Evolutionary conservation across 2,797 vertebrate species (phyloP).

Genomic region (Parambassis ranga): DNA sequence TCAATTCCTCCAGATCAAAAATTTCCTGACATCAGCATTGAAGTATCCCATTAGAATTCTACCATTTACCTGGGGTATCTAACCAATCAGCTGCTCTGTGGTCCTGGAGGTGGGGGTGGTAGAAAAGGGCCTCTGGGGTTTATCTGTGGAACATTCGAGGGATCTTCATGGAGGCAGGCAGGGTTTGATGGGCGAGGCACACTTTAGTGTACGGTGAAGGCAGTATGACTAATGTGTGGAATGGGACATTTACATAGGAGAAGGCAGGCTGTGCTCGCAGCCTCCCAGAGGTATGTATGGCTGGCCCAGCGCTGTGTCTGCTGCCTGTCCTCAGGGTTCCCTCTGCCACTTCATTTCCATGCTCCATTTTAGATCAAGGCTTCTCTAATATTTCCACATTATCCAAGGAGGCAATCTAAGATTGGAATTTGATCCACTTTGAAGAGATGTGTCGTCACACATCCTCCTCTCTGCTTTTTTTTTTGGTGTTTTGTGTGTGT

Average conservation of each 20-base stretch:
- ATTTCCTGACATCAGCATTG: conserved; percentile 67
- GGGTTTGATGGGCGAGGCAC: conserved; percentile 75
- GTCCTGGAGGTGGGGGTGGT: conserved; percentile 60
- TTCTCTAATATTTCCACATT: conserved; percentile 81
- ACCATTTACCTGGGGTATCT: conserved; percentile 70
- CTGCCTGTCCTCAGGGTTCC: conserved; percentile 78
- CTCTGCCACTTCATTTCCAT: conserved; percentile 83
- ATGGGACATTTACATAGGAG: conserved; percentile 81
- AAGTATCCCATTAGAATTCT: conserved; percentile 60
- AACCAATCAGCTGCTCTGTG: conserved; percentile 68
- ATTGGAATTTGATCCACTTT: conserved; percentile 83
- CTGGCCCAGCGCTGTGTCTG: conserved; percentile 70
- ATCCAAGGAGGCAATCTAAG: conserved; percentile 82
- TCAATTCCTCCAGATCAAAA: conserved; percentile 45
- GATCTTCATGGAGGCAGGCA: conserved; percentile 74
- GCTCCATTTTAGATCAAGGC: conserved; percentile 83
- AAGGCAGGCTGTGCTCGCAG: conserved; percentile 70
- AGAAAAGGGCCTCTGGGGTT: conserved; percentile 72
- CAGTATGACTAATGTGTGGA: conserved; percentile 81
- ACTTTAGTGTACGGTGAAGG: conserved; percentile 75
- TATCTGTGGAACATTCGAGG: conserved; percentile 75
- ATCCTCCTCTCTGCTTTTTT: conserved; percentile 29
- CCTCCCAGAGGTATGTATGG: conserved; percentile 79
- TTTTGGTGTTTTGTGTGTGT: conserved; percentile 33
- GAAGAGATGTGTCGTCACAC: conserved; percentile 60